phyloP scores from a whole-genome alignment of 2,797 vertebrate species.

The Lepilemur septentrionalis region DNA sequence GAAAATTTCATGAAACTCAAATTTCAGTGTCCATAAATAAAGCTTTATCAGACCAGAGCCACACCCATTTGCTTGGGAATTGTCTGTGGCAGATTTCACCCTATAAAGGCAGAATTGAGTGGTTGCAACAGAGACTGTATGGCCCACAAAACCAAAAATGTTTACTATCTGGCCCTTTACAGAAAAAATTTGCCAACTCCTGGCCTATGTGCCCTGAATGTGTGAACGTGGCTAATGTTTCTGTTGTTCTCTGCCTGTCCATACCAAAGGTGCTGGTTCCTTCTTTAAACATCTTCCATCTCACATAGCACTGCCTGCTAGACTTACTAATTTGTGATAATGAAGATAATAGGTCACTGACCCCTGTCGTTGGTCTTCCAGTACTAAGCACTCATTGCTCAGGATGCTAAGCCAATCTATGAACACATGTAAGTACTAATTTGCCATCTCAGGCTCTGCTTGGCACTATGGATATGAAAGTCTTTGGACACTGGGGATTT shows the following conservation, averaged over 20 bases:
- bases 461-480: constrained; percentile 36
- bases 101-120: not conserved
- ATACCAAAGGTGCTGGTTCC: not conserved
- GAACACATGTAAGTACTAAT: constrained; percentile 25
- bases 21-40: not conserved
- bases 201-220: not conserved
- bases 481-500: constrained; percentile 29
- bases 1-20: constrained; percentile 36
- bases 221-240: not conserved
- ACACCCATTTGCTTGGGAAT: not conserved
- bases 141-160: not conserved
- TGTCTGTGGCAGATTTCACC: not conserved
- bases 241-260: not conserved
- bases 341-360: constrained; percentile 52
- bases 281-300: constrained; percentile 20
- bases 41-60: not conserved
- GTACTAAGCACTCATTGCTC: not conserved
- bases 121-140: not conserved
- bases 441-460: constrained; percentile 45
- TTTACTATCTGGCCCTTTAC: not conserved
- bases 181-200: not conserved
- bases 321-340: constrained; percentile 33
- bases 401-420: constrained; percentile 34
- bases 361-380: not conserved
- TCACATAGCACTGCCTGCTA: not conserved